phyloP scores from a whole-genome alignment of 2,113 vertebrate species.

The Rhinopomastus cyanomelas region DNA sequence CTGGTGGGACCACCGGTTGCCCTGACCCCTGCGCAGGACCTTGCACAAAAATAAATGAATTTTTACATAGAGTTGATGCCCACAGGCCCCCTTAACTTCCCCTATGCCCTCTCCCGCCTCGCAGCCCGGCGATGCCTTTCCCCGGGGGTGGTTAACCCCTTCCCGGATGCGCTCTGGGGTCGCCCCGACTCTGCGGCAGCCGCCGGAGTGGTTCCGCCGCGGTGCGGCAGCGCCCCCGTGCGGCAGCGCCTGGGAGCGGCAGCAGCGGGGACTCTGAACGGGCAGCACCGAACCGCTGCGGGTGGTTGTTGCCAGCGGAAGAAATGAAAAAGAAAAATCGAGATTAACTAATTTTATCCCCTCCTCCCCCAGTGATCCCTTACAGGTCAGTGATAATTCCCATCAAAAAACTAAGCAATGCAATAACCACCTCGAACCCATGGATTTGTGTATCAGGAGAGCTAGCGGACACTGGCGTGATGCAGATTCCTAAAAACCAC shows the following conservation, averaged over 20 bases:
- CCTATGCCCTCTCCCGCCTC: rapidly evolving
- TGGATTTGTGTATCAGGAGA: slow-evolving; percentile 97
- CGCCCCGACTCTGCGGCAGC: background rate
- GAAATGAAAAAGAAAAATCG: background rate
- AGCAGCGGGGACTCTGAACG: no score
- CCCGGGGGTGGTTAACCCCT: background rate
- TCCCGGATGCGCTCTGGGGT: no score
- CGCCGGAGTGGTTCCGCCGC: background rate
- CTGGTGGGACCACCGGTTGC: background rate
- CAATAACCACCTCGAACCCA: slow-evolving; percentile 93
- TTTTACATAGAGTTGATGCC: no score
- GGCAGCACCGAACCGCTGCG: no score
- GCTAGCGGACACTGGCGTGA: slow-evolving; percentile 91
- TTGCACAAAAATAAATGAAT: background rate
- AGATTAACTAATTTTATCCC: background rate
- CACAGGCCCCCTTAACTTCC: background rate
- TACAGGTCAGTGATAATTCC: slow-evolving; percentile 94
- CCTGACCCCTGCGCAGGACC: background rate
- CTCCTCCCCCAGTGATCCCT: slow-evolving; percentile 83
- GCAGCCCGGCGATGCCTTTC: background rate
- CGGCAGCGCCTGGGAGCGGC: background rate
- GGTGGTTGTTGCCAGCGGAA: background rate
- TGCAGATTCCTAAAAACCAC: slow-evolving; percentile 93
- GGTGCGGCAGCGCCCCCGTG: slow-evolving; percentile 11
- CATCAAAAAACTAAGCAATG: slow-evolving; percentile 96